Conservation (phyloP, 2,113 vertebrate species). For the Machaerirhynchus nigripectus region DNA sequence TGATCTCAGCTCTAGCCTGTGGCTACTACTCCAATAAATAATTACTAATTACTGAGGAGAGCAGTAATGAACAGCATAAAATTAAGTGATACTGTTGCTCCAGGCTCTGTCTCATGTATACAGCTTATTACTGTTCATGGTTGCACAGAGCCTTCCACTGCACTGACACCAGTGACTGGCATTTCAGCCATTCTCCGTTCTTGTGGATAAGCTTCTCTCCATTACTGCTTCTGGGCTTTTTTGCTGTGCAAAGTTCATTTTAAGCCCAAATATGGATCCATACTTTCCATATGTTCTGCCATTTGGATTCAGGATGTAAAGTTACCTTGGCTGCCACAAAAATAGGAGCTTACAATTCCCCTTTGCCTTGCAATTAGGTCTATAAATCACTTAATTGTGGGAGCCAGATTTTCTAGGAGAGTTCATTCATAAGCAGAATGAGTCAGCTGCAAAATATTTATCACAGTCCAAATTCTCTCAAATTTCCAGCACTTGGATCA, state of each 20-base stretch:
- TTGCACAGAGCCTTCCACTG: background rate
- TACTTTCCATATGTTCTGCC: background rate
- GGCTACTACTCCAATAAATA: background rate
- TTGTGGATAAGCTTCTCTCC: background rate
- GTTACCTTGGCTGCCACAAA: conserved; percentile 23
- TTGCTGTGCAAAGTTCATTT: background rate
- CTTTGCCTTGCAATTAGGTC: conserved; percentile 51
- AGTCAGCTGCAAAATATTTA: conserved; percentile 61
- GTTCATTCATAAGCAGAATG: conserved; percentile 33
- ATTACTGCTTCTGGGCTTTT: background rate
- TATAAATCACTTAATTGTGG: conserved; percentile 27
- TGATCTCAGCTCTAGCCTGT: background rate
- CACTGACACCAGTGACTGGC: background rate
- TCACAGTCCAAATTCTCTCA: conserved; percentile 27
- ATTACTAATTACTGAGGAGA: background rate
- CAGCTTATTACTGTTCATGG: background rate
- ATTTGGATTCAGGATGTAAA: conserved; percentile 24
- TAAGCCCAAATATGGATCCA: background rate
- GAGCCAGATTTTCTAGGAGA: conserved; percentile 38
- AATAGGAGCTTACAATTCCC: conserved; percentile 41
- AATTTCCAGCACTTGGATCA: conserved; percentile 32
- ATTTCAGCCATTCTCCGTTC: background rate
- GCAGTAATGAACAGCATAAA: background rate
- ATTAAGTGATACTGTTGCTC: background rate
- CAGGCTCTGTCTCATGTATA: background rate